Percentiles rank a stretch among this genome's conserved stretches.
Evolutionary conservation across 2,797 vertebrate species (phyloP).

Genomic region (Enteromius unitaeniatus): DNA sequence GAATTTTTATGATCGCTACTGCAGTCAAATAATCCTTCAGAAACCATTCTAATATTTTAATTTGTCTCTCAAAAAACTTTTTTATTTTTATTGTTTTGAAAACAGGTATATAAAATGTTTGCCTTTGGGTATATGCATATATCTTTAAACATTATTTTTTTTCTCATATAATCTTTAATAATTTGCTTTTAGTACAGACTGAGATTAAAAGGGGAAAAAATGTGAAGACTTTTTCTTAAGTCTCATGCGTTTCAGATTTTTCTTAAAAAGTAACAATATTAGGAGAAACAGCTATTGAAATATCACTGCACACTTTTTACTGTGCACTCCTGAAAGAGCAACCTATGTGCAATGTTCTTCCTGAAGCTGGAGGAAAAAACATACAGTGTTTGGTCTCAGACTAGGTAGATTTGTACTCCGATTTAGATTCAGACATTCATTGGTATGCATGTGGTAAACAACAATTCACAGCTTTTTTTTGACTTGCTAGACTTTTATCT

Average conservation of each 20-base stretch:
- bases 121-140: too few relatives aligned
- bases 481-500: constrained; percentile 26
- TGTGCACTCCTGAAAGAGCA: neutral
- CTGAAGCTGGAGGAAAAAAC: neutral
- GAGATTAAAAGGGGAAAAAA: neutral
- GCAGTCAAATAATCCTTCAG: too few relatives aligned
- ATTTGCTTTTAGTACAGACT: neutral
- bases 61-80: too few relatives aligned
- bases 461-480: constrained; percentile 55
- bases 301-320: neutral
- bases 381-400: constrained; percentile 10
- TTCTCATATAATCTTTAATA: neutral
- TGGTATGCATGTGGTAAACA: constrained; percentile 44
- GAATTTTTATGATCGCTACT: neutral
- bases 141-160: neutral
- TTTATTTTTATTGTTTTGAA: too few relatives aligned
- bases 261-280: neutral
- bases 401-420: neutral
- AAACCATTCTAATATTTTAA: too few relatives aligned
- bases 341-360: neutral
- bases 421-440: constrained; percentile 22
- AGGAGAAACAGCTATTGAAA: neutral
- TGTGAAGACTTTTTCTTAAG: neutral
- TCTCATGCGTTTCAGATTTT: neutral
- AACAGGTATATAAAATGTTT: too few relatives aligned